Evolutionary conservation across 1,140 invertebrate species (phyloP), one percentile per base, ranked within the genome.

Genomic region (Leptinotarsa defecta): DNA sequence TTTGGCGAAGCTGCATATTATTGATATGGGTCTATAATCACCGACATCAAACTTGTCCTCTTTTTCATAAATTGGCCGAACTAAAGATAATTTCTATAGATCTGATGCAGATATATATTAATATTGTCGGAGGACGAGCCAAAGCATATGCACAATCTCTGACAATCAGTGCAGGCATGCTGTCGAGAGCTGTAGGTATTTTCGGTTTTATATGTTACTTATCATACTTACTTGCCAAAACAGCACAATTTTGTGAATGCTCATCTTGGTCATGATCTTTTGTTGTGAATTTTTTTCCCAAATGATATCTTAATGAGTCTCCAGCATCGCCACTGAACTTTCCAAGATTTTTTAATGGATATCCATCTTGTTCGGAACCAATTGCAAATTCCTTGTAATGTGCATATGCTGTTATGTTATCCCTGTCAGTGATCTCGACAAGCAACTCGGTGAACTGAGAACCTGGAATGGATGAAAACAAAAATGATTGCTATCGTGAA

Each of bases 241-340:
- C 8, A 4, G 72, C 72, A 34, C 72, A 73, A n/a, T 48, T 65
- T 15, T 15, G n/a, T 5, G 13, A 1, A 64, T 4, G 8, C 3
- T 17, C 6, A 73, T 73, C 71, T 43, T 64, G 61, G 34, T 73
- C 72, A 24, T 17, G 3, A 13, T 73, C 72, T 67, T 67, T 67
- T 6, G 72, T 73, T 0, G 22, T 67, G 22, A 73, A 73, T 64
- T 73, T 73, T 15, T 8, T 19, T 13, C 72, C 72, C 4, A 48
- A 17, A 19, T 34, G 48, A n/a, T n/a, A 24, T 13, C 0, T 19
- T 1, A 73, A 24, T 20, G 72, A 48, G 48, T 73, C 63, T 20
- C 62, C 63, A 65, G 72, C 72, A 73, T 48, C 15, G 2, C 72
- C 72, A 73, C 24, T 64, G 62, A 17, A 73, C 24, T 62, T 62